Base-by-base conservation (phyloP, 2,888 invertebrate genomes). In the Crematogaster levior region DNA sequence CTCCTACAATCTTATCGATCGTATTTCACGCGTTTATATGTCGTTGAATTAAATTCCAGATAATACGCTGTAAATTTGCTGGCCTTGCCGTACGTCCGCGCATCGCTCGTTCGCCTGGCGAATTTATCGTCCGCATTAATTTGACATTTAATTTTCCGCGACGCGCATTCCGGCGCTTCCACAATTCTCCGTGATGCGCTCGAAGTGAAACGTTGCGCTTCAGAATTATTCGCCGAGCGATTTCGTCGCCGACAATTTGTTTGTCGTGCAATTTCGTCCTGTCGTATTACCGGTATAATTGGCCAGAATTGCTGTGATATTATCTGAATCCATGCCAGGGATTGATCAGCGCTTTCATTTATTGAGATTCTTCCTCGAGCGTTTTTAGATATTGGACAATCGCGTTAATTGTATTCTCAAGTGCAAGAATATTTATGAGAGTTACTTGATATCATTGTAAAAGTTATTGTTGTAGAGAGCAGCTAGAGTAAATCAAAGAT, bases 111-210 rank as follows among this genome's bases (percentile, higher is more conserved):
- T 82, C 86, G 82, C 58, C 84, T 46, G 43, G 80, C 12, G 65
- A 87, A 88, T 88, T 88, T 89, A 88, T 88, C 87, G 85, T 80
- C 34, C 77, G 84, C 84, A 85, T 88, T 88, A 89, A 87, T 89
- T 89, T 87, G 89, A 88, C 89, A 87, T 88, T 88, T 87, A 89
- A 88, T 88, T 88, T 89, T 84, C 87, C 79, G 60, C 83, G 84
- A 84, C 83, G 83, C 86, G 85, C 73, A 58, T 63, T 80, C 60
- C 77, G 74, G 68, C 82, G 63, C 79, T 61, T 48, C 65, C 73
- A 37, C 60, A 60, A 43, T 79, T 60, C 60, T 65, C 79, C 58
- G 72, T 58, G 66, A 73, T 60, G 51, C 51, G 60, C 51, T 40
- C 77, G 46, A 70, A 79, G 77, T 79, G 77, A 79, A 79, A 79